Evolutionary conservation across 2,113 vertebrate species (phyloP), one percentile per base, ranked within the genome.

Genomic region (Circaetus cinerascens): DNA sequence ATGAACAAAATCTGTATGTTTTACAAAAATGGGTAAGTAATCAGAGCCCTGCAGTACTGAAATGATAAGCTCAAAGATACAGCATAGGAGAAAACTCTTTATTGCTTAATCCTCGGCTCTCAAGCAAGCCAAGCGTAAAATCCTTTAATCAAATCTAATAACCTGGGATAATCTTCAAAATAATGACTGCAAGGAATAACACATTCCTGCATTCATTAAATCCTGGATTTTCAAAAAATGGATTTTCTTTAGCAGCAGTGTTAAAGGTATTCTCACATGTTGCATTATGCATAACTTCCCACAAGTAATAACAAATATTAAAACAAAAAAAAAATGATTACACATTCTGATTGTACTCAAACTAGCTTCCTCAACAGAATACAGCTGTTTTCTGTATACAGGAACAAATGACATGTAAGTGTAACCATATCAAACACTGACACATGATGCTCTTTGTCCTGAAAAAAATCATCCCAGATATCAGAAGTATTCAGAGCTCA

Each of bases 121-220:
- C 78, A 71, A 85, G 63, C 57, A 93, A 96, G 82, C 60, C 93
- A 90, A 84, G 86, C 80, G 1, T 83, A 90, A 97, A 98, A 97
- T 96, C 95, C 96, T 90, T 96, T 98, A 94, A 97, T 98, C 96
- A 97, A 95, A 96, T 91, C 94, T 93, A 93, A 95, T 94, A 95
- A 98, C 92, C 88, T 96, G 93, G 57, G 92, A 95, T 92, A 96
- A 97, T 97, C 95, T 96, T 88, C 82, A 95, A 93, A 94, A 97
- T 90, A 97, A 97, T 97, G 86, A 85, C 95, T 89, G 56, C 76
- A 93, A 97, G 97, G 92, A 95, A 94, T 93, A 86, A 40, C 75
- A 40, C n/a, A 88, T 56, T 88, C 59, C 77, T 88, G 89, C 82
- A 92, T 94, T 86, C 90, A 94, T 96, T 96, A 91, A 90, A 82